A percentile compares a stretch with the other conserved stretches of the same genome.
phyloP scores from a whole-genome alignment of 2,888 invertebrate species.

The Pyrocoelia pectoralis region DNA sequence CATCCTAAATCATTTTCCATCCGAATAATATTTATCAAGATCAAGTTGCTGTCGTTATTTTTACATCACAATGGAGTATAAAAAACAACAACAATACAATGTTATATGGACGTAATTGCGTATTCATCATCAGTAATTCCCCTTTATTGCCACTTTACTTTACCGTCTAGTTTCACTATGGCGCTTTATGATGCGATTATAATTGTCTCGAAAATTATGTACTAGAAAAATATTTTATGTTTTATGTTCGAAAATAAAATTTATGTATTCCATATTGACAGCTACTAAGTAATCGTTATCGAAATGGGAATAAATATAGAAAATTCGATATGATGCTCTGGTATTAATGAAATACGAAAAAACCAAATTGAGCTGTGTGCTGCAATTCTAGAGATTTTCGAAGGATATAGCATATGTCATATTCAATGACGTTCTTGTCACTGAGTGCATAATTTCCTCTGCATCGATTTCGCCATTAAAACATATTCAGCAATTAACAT shows the following conservation, averaged over 20 bases:
- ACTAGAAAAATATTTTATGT: constrained; percentile 7
- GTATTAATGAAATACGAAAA: no score
- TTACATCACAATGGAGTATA: not conserved
- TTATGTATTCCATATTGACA: not conserved
- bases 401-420: no score
- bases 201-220: constrained; percentile 13
- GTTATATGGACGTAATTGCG: constrained; percentile 6
- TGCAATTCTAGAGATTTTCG: no score
- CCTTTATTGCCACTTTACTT: constrained; percentile 18
- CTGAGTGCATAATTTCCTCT: no score
- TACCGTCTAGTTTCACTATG: constrained; percentile 15
- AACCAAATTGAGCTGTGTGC: no score
- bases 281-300: not conserved
- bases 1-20: constrained; percentile 31
- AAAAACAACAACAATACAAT: no score
- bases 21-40: constrained; percentile 14
- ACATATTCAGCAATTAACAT: no score
- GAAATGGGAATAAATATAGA: not conserved
- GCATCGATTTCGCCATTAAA: no score
- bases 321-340: no score
- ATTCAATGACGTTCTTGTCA: no score
- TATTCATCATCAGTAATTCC: constrained; percentile 17
- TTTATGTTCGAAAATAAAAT: constrained; percentile 18
- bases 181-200: constrained; percentile 19
- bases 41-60: constrained; percentile 11